Base-by-base conservation (phyloP, 2,113 vertebrate genomes). In the Cyrtonyx montezumae region DNA sequence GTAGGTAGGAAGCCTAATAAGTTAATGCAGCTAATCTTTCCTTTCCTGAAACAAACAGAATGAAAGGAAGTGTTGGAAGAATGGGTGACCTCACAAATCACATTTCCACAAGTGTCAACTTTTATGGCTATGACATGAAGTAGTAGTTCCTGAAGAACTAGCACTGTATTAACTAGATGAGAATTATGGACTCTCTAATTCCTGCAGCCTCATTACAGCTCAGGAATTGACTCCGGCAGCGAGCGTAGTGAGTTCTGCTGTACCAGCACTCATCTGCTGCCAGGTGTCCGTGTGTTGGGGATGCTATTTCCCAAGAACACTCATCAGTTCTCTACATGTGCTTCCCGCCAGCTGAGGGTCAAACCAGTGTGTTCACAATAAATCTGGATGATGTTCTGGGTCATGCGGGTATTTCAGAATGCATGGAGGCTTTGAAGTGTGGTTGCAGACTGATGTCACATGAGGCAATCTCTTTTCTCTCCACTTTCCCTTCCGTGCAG, bases 51-150 rank as follows among this genome's bases (percentile, higher is more conserved):
- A 42, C 22, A 88, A 83, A 88, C 2, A 84, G 55, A 18, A 55
- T 45, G 75, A 59, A 78, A 94, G 83, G 91, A 88, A 94, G 84
- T 2, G 11, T 40, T 40, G 40, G 10, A 40, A n/a, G 70, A 79
- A 71, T 48, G 69, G 34, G 40, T 87, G 30, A 26, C 36, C 66
- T 56, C 2, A 4, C 67, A 93, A 88, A 86, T 66, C 92, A 51
- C 1, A 0, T 42, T 82, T 87, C 61, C 69, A 88, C 45, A 26
- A 5, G 63, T 69, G 49, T 40, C 78, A 87, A 13, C 87, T 73
- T 95, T 93, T 87, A 95, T 92, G 84, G 91, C 91, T 11, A 3
- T 67, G 84, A 87, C 81, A 94, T 91, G 93, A 92, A 91, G 5
- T 2, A 3, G 2, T 2, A 49, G 84, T 34, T 84, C 81, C 83